Percentiles rank a stretch among this genome's conserved stretches.
These are phyloP conservation scores for Sinocyclocheilus rhinocerous DNA, from an alignment of 2,113 vertebrate genomes.

Conservation along the genomic window DNA sequence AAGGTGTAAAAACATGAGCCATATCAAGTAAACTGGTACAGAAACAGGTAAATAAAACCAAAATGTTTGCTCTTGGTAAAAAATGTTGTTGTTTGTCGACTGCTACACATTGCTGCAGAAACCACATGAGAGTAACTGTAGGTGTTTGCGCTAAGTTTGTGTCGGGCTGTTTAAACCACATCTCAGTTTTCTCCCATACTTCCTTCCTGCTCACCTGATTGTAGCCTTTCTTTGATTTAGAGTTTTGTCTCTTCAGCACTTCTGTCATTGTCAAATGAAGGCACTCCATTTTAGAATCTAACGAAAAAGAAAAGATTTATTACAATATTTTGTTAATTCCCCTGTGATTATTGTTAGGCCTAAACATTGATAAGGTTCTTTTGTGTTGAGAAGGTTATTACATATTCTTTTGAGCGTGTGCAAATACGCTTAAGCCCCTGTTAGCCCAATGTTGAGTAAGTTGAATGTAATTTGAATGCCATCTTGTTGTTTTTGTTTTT, in stretches of 20 bases:
- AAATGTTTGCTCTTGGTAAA: conserved; percentile 6
- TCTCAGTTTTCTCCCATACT: background rate
- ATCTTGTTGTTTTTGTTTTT: too few relatives aligned
- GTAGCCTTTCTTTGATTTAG: conserved; percentile 92
- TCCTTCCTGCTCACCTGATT: conserved; percentile 85
- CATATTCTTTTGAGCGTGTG: too few relatives aligned
- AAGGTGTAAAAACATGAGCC: background rate
- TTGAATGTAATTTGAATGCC: too few relatives aligned
- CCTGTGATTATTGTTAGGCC: too few relatives aligned
- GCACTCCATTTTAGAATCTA: conserved; percentile 90
- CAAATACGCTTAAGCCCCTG: too few relatives aligned
- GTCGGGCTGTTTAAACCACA: conserved; percentile 29
- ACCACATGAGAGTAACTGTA: conserved; percentile 12
- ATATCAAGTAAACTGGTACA: background rate
- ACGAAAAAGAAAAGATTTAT: conserved; percentile 5
- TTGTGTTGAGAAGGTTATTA: too few relatives aligned
- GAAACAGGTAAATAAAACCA: background rate
- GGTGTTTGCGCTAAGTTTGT: conserved; percentile 19
- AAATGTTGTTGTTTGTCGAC: conserved; percentile 5
- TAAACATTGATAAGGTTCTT: too few relatives aligned
- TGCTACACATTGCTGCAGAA: conserved; percentile 9
- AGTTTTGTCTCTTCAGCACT: conserved; percentile 93
- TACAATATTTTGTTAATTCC: too few relatives aligned
- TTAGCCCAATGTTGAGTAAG: too few relatives aligned
- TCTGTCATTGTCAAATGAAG: conserved; percentile 88